Evolutionary conservation across 2,888 invertebrate species (phyloP).

Genomic region (Xylota segnis): DNA sequence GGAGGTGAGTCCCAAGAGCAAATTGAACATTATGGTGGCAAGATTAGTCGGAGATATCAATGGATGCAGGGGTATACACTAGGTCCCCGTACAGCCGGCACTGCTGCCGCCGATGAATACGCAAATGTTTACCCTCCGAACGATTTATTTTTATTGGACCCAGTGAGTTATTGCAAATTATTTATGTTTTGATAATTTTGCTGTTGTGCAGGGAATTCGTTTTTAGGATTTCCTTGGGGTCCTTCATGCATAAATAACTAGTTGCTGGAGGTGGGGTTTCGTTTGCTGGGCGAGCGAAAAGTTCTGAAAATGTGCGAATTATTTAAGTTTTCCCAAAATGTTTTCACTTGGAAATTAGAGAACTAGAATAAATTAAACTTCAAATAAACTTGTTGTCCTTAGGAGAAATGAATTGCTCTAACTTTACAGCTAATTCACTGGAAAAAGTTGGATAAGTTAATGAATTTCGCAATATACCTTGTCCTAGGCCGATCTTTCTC

Average conservation of each 20-base stretch:
- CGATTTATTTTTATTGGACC: slow-evolving; percentile 76
- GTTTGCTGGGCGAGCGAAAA: not conserved
- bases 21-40: slow-evolving; percentile 76
- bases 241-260: slow-evolving; percentile 42
- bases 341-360: slow-evolving; percentile 15
- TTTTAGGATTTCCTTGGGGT: slow-evolving; percentile 51
- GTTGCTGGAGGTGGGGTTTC: not conserved
- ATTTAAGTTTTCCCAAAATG: slow-evolving; percentile 26
- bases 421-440: too few relatives aligned
- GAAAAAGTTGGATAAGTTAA: too few relatives aligned
- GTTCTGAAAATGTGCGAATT: slow-evolving; percentile 43
- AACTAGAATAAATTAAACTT: slow-evolving; percentile 3
- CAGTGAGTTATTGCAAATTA: slow-evolving; percentile 76
- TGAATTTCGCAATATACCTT: too few relatives aligned
- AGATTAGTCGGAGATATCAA: slow-evolving; percentile 76
- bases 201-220: slow-evolving; percentile 63
- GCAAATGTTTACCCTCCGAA: slow-evolving; percentile 73
- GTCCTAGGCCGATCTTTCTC: too few relatives aligned
- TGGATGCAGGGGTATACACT: slow-evolving; percentile 55
- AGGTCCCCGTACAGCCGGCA: slow-evolving; percentile 52
- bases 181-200: slow-evolving; percentile 77
- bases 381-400: not conserved
- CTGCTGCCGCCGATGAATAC: slow-evolving; percentile 31
- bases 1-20: slow-evolving; percentile 71
- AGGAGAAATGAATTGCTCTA: too few relatives aligned